Evolutionary conservation across 2,888 invertebrate genomes (phyloP), one percentile per base, ranked within the genome.

Genomic region (Odontocolon sp.): DNA sequence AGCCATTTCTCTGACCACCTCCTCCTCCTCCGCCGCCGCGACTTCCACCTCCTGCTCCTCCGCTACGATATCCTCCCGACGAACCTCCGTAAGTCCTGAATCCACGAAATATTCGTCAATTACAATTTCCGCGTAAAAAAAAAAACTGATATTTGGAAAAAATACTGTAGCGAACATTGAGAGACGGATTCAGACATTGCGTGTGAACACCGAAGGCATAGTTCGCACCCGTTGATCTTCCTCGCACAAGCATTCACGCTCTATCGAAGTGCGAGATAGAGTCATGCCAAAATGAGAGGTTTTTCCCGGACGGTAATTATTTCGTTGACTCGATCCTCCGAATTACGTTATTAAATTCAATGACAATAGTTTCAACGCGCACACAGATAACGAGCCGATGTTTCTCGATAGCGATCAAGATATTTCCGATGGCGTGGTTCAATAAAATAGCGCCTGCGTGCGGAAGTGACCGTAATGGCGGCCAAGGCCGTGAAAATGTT

Each of bases 121-220:
- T n/a, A n/a, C n/a, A n/a, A n/a, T n/a, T n/a, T n/a, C n/a, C n/a
- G n/a, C n/a, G n/a, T 21, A 16, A 45, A 16, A 31, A 40, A 33
- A 33, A 52, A 14, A 16, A 59, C 36, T 2, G 2, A 26, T 31
- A 18, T 36, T 21, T 42, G 38, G 6, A 64, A 11, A 16, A 33
- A 36, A 52, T 8, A 68, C 59, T 94, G 93, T 94, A 74, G 92
- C 92, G 93, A 91, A 93, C 92, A 91, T 92, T 92, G 94, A 95
- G 95, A 94, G 94, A 94, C 94, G 94, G 92, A 94, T 94, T 93
- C 94, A 95, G 94, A 94, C 94, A 92, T 84, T 83, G 86, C 81
- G 93, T 93, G 94, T 94, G 94, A 93, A 94, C 94, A 94, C 95
- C 95, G 94, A 95, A 95, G 95, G 94, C 94, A 94, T 94, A 85